Percentiles rank a stretch among this genome's conserved stretches.
Evolutionary conservation across 2,113 vertebrate genomes (phyloP).

Genomic region (Beaufortia kweichowensis): DNA sequence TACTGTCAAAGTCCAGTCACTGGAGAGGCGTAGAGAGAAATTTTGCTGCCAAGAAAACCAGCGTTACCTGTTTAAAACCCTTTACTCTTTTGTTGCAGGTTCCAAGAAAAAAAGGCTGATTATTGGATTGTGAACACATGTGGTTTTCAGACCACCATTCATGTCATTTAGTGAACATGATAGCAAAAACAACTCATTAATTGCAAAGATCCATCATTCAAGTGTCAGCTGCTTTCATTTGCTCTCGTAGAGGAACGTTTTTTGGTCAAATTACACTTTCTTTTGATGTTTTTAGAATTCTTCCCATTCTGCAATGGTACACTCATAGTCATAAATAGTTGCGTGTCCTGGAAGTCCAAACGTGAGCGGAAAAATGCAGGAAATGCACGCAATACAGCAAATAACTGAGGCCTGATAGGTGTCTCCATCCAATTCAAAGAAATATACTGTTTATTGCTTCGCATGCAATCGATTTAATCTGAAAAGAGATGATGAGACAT

Average conservation of each 20-base stretch:
- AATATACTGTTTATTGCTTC: background rate
- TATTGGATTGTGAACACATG: conserved; percentile 44
- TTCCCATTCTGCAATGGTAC: background rate
- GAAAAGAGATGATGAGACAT: background rate
- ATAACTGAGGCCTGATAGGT: background rate
- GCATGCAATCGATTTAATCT: background rate
- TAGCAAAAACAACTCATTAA: conserved; percentile 40
- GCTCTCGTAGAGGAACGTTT: background rate
- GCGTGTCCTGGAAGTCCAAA: background rate
- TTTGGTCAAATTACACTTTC: background rate
- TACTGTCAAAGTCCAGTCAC: conserved; percentile 71
- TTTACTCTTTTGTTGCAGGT: conserved; percentile 12
- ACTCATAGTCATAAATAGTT: background rate
- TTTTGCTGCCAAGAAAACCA: conserved; percentile 44
- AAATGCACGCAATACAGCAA: background rate
- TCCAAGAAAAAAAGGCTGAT: conserved; percentile 29
- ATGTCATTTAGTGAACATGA: conserved; percentile 33
- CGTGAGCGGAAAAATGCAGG: background rate
- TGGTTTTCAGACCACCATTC: conserved; percentile 38
- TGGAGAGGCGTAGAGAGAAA: conserved; percentile 41
- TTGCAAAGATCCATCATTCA: conserved; percentile 31
- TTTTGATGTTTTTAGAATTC: background rate
- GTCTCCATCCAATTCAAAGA: background rate
- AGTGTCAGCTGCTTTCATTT: conserved; percentile 7
- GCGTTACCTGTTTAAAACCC: conserved; percentile 40